Base-by-base conservation (phyloP, 1,140 invertebrate species). In the Drosophila ironensis region DNA sequence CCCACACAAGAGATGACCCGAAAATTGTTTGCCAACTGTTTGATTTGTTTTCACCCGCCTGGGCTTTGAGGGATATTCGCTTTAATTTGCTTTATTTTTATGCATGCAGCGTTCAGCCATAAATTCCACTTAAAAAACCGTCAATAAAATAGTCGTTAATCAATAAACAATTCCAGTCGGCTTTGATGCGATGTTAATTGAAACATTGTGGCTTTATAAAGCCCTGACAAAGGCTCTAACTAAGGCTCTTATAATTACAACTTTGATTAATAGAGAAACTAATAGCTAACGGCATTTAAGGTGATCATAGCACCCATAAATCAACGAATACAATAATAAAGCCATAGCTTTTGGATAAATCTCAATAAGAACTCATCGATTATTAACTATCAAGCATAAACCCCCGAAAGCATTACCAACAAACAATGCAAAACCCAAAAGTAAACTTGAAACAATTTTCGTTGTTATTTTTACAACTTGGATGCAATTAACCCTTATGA, bases 51-150 rank as follows among this genome's bases (percentile, higher is more conserved):
- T 19, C n/a, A 20, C 6, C 11, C 11, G 9, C 27, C 12, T 42
- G 19, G 8, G 2, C 42, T 60, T n/a, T n/a, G 16, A 16, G 16
- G 17, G 33, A 38, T 17, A 16, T 24, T 16, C 14, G 41, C 14
- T 48, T 24, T 35, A 35, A 14, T 37, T 35, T 16, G 8, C 35
- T 56, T 20, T 60, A 42, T 28, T 60, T 40, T 38, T 47, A 61
- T 50, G 67, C 64, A 57, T 70, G 66, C 45, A 33, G 28, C 14
- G 66, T 46, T 69, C 42, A 47, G 59, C 41, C 47, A 63, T 63
- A 46, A 61, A 63, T 38, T 48, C n/a, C 33, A 61, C 24, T 63
- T 63, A 12, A 47, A 47, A 14, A 42, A 60, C 24, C 33, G 44
- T 61, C 57, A 61, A 61, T 64, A 38, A 67, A 45, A 24, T 28